phyloP scores from a whole-genome alignment of 2,797 vertebrate genomes.

The Chromobotia macracanthus region DNA sequence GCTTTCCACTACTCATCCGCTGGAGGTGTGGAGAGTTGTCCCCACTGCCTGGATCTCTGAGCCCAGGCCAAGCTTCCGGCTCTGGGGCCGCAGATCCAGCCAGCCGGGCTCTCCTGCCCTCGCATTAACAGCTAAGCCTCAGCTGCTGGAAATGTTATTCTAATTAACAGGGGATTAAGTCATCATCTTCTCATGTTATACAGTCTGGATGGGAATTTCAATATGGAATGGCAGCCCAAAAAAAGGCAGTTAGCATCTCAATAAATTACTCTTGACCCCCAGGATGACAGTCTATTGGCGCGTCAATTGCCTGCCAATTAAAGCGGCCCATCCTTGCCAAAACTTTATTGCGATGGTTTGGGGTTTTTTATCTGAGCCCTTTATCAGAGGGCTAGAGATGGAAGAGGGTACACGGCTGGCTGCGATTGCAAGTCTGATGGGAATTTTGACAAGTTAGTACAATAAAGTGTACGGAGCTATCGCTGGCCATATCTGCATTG shows the following conservation, averaged over 20 bases:
- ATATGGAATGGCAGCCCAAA: conserved; percentile 68
- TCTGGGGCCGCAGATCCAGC: conserved; percentile 67
- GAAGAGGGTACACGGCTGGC: conserved; percentile 72
- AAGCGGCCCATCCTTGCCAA: conserved; percentile 79
- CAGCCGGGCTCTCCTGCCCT: conserved; percentile 63
- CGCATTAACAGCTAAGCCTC: conserved; percentile 68
- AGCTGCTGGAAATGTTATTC: conserved; percentile 82
- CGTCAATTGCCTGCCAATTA: conserved; percentile 81
- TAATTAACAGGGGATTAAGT: conserved; percentile 86
- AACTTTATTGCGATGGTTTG: conserved; percentile 74
- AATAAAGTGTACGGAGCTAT: conserved; percentile 60
- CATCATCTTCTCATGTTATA: conserved; percentile 81
- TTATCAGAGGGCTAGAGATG: conserved; percentile 72
- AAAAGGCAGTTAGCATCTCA: conserved; percentile 71
- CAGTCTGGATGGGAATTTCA: conserved; percentile 81
- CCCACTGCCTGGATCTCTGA: conserved; percentile 66
- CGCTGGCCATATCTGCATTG: conserved; percentile 56
- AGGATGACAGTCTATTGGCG: conserved; percentile 79
- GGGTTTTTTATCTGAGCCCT: conserved; percentile 69
- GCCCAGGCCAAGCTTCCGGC: conserved; percentile 70
- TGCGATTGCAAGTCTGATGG: conserved; percentile 78
- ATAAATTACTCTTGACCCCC: conserved; percentile 85
- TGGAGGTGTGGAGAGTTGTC: conserved; percentile 58
- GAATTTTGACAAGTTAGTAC: conserved; percentile 74
- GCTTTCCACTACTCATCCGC: conserved; percentile 76